These are phyloP conservation scores for Apis florea DNA, from an alignment of 1,140 invertebrate genomes.

Conservation along the genomic window DNA sequence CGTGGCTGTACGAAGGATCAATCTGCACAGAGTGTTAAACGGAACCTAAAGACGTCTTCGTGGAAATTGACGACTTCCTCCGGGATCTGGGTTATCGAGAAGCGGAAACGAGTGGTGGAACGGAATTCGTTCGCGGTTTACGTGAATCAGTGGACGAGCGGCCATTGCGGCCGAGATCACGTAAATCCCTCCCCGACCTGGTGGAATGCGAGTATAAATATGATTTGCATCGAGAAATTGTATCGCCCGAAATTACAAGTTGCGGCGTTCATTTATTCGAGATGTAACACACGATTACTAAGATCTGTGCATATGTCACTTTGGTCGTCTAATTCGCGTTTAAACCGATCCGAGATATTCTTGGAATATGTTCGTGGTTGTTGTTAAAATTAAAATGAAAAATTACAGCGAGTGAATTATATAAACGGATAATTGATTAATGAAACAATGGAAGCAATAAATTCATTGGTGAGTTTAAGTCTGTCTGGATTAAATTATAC, in stretches of 20 bases:
- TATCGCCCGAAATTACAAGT: slow-evolving; percentile 44
- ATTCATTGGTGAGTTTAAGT: no score
- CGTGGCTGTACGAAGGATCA: background rate
- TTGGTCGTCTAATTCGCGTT: background rate
- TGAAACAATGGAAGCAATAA: no score
- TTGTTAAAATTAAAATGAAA: no score
- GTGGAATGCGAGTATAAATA: slow-evolving; percentile 39
- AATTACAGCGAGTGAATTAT: no score
- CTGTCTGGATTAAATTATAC: no score
- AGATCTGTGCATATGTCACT: background rate
- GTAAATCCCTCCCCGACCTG: background rate
- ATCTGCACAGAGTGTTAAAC: background rate
- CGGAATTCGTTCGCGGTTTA: slow-evolving; percentile 34
- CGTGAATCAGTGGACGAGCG: background rate
- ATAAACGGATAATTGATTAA: no score
- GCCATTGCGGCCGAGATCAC: slow-evolving; percentile 2
- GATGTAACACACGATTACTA: slow-evolving; percentile 34
- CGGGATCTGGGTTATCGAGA: background rate
- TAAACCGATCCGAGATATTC: background rate
- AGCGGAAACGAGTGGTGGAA: slow-evolving; percentile 1
- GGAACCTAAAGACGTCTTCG: background rate
- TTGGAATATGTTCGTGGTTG: no score
- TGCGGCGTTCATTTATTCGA: slow-evolving; percentile 11
- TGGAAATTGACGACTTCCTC: slow-evolving; percentile 6
- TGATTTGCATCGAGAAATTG: slow-evolving; percentile 42